phyloP scores from a whole-genome alignment of 2,888 invertebrate species.

The Drosophila mayaguana region DNA sequence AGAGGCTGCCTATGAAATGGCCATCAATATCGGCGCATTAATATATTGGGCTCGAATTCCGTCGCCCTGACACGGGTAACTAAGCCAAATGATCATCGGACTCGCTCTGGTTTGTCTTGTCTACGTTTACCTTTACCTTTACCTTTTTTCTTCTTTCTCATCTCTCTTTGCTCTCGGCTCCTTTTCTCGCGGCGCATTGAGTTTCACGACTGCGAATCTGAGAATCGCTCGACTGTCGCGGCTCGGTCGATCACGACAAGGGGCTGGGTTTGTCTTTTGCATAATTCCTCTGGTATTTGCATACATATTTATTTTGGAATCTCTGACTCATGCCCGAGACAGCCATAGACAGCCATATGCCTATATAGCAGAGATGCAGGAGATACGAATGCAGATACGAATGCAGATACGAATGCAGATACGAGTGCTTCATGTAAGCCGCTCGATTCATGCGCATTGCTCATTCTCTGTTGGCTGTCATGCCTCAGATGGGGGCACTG shows the following conservation, averaged over 20 bases:
- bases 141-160: not conserved
- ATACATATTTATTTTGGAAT: constrained; percentile 68
- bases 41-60: constrained; percentile 15
- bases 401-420: constrained; percentile 27
- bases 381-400: constrained; percentile 19
- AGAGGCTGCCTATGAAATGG: constrained; percentile 25
- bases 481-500: constrained; percentile 63
- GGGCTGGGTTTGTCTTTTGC: constrained; percentile 45
- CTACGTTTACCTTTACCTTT: not conserved
- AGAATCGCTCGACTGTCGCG: constrained; percentile 7
- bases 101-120: constrained; percentile 22
- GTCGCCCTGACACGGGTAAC: constrained; percentile 59
- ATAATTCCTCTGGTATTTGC: constrained; percentile 65
- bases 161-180: not conserved
- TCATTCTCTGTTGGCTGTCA: constrained; percentile 4
- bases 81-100: constrained; percentile 46
- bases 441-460: constrained; percentile 45
- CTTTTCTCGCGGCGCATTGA: constrained; percentile 13
- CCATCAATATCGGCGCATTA: constrained; percentile 41
- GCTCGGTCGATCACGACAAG: constrained; percentile 3
- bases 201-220: constrained; percentile 46
- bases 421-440: constrained; percentile 49
- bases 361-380: constrained; percentile 7
- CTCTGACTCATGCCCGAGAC: constrained; percentile 55
- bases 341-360: not conserved